Base-by-base conservation (phyloP, 2,888 invertebrate species). In the Malthinus seriepunctatus region DNA sequence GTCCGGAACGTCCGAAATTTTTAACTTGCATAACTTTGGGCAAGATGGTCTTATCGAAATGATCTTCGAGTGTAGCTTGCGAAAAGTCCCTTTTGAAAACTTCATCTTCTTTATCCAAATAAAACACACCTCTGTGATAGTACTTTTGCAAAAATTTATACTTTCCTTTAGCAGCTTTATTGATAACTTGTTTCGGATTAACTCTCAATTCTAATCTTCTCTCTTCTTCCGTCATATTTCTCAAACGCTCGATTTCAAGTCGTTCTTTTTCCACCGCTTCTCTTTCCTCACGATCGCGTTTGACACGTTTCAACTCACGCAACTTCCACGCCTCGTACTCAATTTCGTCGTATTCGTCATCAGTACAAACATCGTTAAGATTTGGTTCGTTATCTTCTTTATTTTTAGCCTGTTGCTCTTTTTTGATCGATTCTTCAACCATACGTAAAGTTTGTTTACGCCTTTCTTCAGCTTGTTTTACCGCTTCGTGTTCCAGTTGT, bases 1-100 rank as follows among this genome's bases (percentile, higher is more conserved):
- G 87, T 4, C 98, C 98, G 49, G 98, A 97, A 1, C 98, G 89
- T 8, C 99, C 99, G 79, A 99, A 99, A 81, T 99, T 98, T 82
- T 99, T 99, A 39, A 99, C 99, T 86, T 98, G 98, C 98, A 99
- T 99, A 68, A 99, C 98, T 84, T 98, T 97, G 1, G 99, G 99
- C 62, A 99, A 78, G 67, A 98, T 93, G 31, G 97, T 96, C 81
- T 99, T 99, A 77, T 99, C 97, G 78, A 99, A 99, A 78, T 97
- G 97, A 86, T 99, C 99, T 71, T 99, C 99, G 71, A 99, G 80
- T 0, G 99, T 99, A 0, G 97, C 91, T 56, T 93, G 92, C 0
- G 97, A 93, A 79, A 95, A 97, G 76, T 98, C 96, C 70, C 96
- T 86, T 75, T 93, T 95, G 73, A 90, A 89, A 10, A 97, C 90